Conservation (phyloP, 2,797 vertebrate species). For the Periparus ater region DNA sequence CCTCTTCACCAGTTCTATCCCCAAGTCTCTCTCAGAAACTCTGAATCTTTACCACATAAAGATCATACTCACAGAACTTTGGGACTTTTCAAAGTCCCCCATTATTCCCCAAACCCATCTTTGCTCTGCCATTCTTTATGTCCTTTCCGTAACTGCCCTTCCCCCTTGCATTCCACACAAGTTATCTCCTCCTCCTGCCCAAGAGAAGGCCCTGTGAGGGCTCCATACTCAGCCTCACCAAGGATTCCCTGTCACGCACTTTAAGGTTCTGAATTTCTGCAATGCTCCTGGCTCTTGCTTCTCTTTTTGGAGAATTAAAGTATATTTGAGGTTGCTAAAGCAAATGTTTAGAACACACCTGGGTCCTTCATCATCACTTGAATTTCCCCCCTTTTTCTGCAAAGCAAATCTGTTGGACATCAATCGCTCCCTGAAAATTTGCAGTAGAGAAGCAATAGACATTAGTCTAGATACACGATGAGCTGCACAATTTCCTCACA, state of each 20-base stretch:
- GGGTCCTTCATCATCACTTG: background rate
- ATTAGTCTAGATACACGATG: background rate
- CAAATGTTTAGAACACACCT: background rate
- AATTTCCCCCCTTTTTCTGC: background rate
- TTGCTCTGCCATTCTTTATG: background rate
- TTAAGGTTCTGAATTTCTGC: background rate
- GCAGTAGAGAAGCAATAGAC: background rate
- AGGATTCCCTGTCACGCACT: background rate
- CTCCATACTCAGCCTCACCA: background rate
- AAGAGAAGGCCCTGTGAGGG: background rate
- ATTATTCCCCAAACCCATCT: background rate
- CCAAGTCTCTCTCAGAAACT: background rate
- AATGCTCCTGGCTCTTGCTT: background rate
- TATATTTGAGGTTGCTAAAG: background rate
- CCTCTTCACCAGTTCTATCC: background rate
- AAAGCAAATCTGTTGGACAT: background rate
- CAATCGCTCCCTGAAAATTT: background rate
- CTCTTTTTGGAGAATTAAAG: background rate
- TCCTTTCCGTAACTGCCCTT: background rate
- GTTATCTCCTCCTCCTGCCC: background rate
- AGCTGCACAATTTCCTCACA: background rate
- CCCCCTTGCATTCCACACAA: background rate
- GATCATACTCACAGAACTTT: background rate
- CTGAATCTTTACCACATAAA: background rate
- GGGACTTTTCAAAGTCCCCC: background rate